phyloP scores from a whole-genome alignment of 2,113 vertebrate genomes.

The Rhinichthys klamathensis region DNA sequence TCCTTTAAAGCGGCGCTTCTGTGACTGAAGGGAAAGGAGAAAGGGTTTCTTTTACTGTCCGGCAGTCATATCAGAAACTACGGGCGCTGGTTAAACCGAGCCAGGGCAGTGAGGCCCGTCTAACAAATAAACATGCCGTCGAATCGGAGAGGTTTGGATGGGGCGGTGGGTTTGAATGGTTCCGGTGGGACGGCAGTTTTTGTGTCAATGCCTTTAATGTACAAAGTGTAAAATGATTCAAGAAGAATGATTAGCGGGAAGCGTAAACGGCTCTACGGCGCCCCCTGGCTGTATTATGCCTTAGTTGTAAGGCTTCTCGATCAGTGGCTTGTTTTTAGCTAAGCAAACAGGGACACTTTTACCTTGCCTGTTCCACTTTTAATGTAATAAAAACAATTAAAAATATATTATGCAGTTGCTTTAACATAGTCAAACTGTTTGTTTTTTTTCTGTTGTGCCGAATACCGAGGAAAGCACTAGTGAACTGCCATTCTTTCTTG shows the following conservation, averaged over 20 bases:
- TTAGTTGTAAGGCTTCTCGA: constrained; percentile 15
- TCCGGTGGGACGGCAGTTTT: not conserved
- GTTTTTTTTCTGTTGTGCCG: not conserved
- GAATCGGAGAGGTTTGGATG: not conserved
- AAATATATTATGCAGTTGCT: not conserved
- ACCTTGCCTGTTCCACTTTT: constrained; percentile 23
- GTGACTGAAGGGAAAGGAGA: not conserved
- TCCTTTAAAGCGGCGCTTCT: not conserved
- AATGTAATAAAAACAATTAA: constrained; percentile 28
- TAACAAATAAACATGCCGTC: not conserved
- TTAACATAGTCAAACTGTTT: not conserved
- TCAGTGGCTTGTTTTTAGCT: constrained; percentile 36
- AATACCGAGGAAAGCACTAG: constrained; percentile 14
- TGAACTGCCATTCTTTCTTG: constrained; percentile 33
- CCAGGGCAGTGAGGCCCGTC: not conserved
- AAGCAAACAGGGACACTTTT: constrained; percentile 23
- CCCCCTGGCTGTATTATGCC: constrained; percentile 11
- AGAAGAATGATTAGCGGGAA: constrained; percentile 51
- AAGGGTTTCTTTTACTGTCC: not conserved
- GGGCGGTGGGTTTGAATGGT: not conserved
- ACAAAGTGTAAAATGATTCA: constrained; percentile 61
- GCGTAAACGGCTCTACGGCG: not conserved
- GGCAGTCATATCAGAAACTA: not conserved
- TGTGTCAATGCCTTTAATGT: constrained; percentile 67
- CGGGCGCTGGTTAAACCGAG: not conserved